phyloP scores from a whole-genome alignment of 2,888 invertebrate species.

The Craniophora ligustri region DNA sequence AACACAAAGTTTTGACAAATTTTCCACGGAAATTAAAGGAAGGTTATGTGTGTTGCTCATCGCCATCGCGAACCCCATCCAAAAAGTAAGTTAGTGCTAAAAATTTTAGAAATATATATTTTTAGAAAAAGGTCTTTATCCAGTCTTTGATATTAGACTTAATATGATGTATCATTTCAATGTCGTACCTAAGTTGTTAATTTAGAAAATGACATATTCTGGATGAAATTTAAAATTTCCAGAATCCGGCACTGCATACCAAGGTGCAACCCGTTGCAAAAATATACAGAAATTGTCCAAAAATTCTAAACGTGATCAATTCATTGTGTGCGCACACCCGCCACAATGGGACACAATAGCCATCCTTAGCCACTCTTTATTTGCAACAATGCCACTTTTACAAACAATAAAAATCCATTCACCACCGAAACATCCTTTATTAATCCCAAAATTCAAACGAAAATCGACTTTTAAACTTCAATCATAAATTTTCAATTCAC shows the following conservation, averaged over 20 bases:
- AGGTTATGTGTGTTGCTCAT: no score
- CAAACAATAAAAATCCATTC: conserved; percentile 69
- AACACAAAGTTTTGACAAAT: no score
- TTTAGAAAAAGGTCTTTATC: no score
- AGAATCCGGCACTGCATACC: conserved; percentile 70
- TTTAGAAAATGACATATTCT: no score
- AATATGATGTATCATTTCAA: no score
- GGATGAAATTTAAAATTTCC: neutral
- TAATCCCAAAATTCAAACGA: conserved; percentile 21
- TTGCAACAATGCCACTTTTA: conserved; percentile 83
- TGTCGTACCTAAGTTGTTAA: no score
- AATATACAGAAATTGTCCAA: conserved; percentile 85
- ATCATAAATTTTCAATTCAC: conserved; percentile 14
- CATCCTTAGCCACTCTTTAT: conserved; percentile 87
- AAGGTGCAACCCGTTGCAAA: conserved; percentile 89
- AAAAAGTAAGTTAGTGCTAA: no score
- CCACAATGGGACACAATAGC: conserved; percentile 84
- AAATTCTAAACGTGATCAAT: conserved; percentile 84
- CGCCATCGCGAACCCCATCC: no score
- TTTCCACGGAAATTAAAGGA: no score
- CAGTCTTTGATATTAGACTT: no score
- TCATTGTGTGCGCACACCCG: conserved; percentile 85
- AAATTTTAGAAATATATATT: no score
- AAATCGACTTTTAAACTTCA: conserved; percentile 31
- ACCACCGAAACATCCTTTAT: conserved; percentile 42